phyloP scores from a whole-genome alignment of 1,140 invertebrate genomes.

The Leptestheria dahalacensis region DNA sequence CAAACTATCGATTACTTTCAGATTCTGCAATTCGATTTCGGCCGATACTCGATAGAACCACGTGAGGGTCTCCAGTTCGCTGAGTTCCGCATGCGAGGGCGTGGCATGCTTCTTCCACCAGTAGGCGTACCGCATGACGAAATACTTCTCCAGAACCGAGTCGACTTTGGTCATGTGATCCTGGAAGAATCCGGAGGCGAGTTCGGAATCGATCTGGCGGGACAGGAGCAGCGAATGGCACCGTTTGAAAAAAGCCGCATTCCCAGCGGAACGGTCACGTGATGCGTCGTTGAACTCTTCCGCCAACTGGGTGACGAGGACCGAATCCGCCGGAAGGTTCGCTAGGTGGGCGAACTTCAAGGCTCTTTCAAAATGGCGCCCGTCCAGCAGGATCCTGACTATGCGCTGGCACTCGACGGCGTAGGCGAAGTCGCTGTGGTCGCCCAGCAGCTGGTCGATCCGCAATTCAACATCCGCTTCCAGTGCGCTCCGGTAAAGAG shows the following conservation, averaged over 20 bases:
- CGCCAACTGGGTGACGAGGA: slow-evolving; percentile 1
- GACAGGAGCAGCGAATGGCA: neutral
- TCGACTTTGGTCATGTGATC: slow-evolving; percentile 5
- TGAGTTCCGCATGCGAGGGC: neutral
- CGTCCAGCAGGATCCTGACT: slow-evolving; percentile 1
- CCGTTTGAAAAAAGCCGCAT: slow-evolving; percentile 6
- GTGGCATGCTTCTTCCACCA: neutral
- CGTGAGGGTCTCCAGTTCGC: neutral
- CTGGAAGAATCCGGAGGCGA: slow-evolving; percentile 8
- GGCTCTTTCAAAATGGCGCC: neutral
- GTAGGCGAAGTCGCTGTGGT: neutral
- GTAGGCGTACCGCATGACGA: neutral
- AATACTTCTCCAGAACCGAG: neutral
- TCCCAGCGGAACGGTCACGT: neutral
- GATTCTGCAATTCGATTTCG: neutral
- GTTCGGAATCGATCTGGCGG: neutral
- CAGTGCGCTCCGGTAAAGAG: neutral
- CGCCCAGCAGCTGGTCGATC: neutral
- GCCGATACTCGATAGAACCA: neutral
- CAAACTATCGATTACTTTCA: neutral
- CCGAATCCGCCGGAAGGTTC: slow-evolving; percentile 3
- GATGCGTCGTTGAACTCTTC: neutral
- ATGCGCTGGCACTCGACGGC: neutral
- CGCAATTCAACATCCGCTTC: neutral
- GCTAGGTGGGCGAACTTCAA: slow-evolving; percentile 5